phyloP scores from a whole-genome alignment of 2,888 invertebrate genomes.

The Metallyticus violacea region DNA sequence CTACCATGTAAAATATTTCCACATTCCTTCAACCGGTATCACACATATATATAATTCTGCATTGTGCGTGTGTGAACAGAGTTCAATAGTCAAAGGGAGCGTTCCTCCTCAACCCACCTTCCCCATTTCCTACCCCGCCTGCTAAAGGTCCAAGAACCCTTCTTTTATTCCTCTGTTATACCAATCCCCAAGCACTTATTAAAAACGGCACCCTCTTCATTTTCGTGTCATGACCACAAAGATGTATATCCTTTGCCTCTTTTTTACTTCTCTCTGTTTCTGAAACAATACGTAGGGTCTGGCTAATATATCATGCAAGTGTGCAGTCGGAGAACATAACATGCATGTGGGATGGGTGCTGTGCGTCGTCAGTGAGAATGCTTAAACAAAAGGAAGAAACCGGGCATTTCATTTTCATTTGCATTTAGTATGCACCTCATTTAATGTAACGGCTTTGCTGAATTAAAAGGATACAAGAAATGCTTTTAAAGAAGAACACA shows the following conservation, averaged over 20 bases:
- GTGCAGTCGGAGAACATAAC: not conserved
- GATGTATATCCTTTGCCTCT: not conserved
- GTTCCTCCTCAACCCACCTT: not conserved
- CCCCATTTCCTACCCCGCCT: not conserved
- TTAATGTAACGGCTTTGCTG: too few relatives aligned
- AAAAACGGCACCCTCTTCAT: conserved; percentile 7
- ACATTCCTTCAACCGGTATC: not conserved
- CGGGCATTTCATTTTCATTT: not conserved
- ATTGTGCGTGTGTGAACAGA: not conserved
- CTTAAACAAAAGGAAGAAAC: not conserved
- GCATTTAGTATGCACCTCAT: too few relatives aligned
- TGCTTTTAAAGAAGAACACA: too few relatives aligned
- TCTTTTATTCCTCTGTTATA: not conserved
- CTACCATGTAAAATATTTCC: not conserved
- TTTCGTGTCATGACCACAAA: conserved; percentile 9
- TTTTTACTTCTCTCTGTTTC: not conserved
- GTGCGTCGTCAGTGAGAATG: not conserved
- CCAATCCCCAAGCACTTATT: conserved; percentile 5
- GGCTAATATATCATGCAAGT: not conserved
- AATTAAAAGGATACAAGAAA: too few relatives aligned
- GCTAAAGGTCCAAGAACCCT: not conserved
- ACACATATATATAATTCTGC: too few relatives aligned
- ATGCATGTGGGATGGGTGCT: not conserved
- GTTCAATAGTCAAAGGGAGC: not conserved
- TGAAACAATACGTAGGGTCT: not conserved